phyloP scores from a whole-genome alignment of 2,888 invertebrate genomes.

The Parnassius orleans region DNA sequence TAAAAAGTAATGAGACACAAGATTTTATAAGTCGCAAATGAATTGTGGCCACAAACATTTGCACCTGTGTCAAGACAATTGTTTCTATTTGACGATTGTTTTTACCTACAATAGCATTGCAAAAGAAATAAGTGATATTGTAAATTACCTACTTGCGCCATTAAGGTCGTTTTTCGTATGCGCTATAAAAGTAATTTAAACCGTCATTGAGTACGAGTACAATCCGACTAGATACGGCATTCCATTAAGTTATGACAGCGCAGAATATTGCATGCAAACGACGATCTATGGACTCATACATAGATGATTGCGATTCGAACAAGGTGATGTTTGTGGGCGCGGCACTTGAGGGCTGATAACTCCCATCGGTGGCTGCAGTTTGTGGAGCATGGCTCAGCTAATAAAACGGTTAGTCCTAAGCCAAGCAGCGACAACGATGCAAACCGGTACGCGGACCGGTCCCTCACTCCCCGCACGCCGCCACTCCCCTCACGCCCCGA shows the following conservation, averaged over 20 bases:
- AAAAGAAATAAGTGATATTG: constrained; percentile 41
- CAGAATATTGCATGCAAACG: constrained; percentile 23
- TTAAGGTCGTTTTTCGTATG: constrained; percentile 26
- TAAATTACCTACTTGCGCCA: constrained; percentile 19
- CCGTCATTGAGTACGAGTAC: constrained; percentile 31
- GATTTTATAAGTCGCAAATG: constrained; percentile 39
- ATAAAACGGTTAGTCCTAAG: constrained; percentile 77
- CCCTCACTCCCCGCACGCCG: constrained; percentile 48
- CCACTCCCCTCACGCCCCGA: constrained; percentile 42
- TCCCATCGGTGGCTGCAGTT: constrained; percentile 59
- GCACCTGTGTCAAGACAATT: constrained; percentile 70
- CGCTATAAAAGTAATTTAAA: constrained; percentile 21
- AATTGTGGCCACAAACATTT: constrained; percentile 50
- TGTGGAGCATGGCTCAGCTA: constrained; percentile 75
- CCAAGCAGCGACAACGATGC: constrained; percentile 60
- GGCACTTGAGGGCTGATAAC: constrained; percentile 46
- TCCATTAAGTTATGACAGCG: not conserved
- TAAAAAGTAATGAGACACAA: constrained; percentile 7
- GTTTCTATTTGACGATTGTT: constrained; percentile 48
- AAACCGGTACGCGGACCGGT: constrained; percentile 78
- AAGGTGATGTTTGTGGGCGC: constrained; percentile 40
- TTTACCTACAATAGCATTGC: constrained; percentile 33
- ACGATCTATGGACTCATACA: constrained; percentile 15
- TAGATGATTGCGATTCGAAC: constrained; percentile 35
- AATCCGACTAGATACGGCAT: constrained; percentile 16